Evolutionary conservation across 2,113 vertebrate species (phyloP).

Genomic region (Gadus chalcogrammus): DNA sequence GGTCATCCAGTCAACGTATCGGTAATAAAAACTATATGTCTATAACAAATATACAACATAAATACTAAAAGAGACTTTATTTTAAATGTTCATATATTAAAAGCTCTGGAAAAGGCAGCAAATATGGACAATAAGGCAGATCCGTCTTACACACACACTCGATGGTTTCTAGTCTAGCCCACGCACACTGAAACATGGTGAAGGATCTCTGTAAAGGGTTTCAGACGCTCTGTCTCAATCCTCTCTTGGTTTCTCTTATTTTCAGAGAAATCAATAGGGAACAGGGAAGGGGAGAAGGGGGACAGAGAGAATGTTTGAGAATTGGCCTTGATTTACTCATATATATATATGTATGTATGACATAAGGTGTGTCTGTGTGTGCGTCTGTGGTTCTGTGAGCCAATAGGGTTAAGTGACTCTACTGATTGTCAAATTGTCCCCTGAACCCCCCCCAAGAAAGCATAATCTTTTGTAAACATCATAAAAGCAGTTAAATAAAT

Average conservation of each 20-base stretch:
- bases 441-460: slow-evolving; percentile 11
- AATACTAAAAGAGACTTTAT: slow-evolving; percentile 57
- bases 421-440: slow-evolving; percentile 62
- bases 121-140: slow-evolving; percentile 73
- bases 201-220: slow-evolving; percentile 67
- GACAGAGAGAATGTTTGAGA: not conserved
- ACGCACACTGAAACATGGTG: slow-evolving; percentile 45
- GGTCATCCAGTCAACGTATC: slow-evolving; percentile 52
- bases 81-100: slow-evolving; percentile 65
- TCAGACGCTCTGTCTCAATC: slow-evolving; percentile 37
- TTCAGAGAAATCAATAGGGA: not conserved
- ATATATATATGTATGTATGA: slow-evolving; percentile 13
- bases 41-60: slow-evolving; percentile 64
- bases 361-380: slow-evolving; percentile 7
- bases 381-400: slow-evolving; percentile 1
- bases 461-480: not conserved
- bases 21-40: slow-evolving; percentile 49
- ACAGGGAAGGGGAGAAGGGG: slow-evolving; percentile 3
- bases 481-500: slow-evolving; percentile 7
- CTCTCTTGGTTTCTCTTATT: not conserved
- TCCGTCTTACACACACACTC: slow-evolving; percentile 57
- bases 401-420: slow-evolving; percentile 22
- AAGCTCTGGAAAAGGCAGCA: slow-evolving; percentile 74
- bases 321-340: slow-evolving; percentile 4
- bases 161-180: slow-evolving; percentile 52